Evolutionary conservation across 2,888 invertebrate genomes (phyloP), one percentile per base, ranked within the genome.

Genomic region (Leptura quadrifasciata): DNA sequence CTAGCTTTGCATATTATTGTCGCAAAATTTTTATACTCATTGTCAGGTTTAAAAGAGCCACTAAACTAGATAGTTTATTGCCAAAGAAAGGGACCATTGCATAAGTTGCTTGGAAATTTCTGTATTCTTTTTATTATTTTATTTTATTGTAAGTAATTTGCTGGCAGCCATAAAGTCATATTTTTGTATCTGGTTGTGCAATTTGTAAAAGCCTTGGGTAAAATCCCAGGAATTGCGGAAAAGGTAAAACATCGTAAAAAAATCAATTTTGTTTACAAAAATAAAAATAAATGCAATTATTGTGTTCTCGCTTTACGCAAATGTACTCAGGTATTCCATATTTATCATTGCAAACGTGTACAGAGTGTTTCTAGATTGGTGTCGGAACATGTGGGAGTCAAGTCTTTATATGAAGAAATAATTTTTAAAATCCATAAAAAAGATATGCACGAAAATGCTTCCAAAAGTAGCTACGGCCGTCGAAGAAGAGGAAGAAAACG

Each of bases 1-100:
- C 20, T 55, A n/a, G n/a, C 15, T 55, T 55, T 55, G 55, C 55
- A 55, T 55, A 55, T 55, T 55, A 31, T 31, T 8, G 4, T 31
- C 27, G 55, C 55, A 55, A 20, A 55, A 55, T 55, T 55, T 55
- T 55, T 55, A 55, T 55, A 5, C 20, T 55, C 18, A 17, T 55
- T 17, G 55, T 55, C 55, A 1, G 15, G 1, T 9, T 18, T 55
- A 55, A 55, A 17, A n/a, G 39, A 12, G 39, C 39, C 39, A 39
- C 39, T 39, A 39, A 39, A 39, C 4, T 12, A 2, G 10, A 12
- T 39, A 2, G 10, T 39, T 39, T 39, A 39, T 12, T 39, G 39
- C 12, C 39, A 39, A 39, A 39, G 27, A 39, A 39, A 15, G 39
- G 35, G 10, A 35, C 39, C 39, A 12, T 39, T 39, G 15, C 39